A percentile compares a stretch with the other conserved stretches of the same genome.
Conservation (phyloP, 2,797 vertebrate species). For the Syngnathus rostellatus region DNA sequence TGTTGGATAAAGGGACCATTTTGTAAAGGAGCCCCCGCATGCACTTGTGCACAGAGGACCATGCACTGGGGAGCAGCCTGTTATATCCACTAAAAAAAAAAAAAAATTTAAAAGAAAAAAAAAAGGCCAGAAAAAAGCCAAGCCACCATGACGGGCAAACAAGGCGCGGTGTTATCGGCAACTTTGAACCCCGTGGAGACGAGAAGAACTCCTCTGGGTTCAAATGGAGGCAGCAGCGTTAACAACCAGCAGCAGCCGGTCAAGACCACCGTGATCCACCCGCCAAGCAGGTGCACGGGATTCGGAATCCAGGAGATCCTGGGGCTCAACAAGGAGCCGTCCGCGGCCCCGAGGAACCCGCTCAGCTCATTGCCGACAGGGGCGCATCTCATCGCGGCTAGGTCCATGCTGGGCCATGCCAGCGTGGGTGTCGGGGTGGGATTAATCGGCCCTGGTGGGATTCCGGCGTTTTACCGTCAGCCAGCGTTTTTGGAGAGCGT, state of each 20-base stretch:
- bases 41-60: constrained; percentile 63
- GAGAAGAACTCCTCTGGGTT: constrained; percentile 62
- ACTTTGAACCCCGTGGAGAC: constrained; percentile 75
- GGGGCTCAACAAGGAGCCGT: constrained; percentile 92
- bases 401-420: constrained; percentile 82
- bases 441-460: constrained; percentile 81
- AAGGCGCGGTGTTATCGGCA: constrained; percentile 77
- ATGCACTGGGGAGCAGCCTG: constrained; percentile 80
- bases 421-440: constrained; percentile 84
- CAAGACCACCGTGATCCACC: constrained; percentile 62
- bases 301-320: constrained; percentile 98
- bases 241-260: constrained; percentile 48
- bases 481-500: constrained; percentile 88
- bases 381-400: constrained; percentile 83
- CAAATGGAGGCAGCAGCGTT: constrained; percentile 44
- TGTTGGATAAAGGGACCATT: constrained; percentile 95
- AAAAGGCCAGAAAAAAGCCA: background rate
- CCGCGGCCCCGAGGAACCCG: constrained; percentile 71
- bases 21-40: constrained; percentile 74
- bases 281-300: constrained; percentile 85
- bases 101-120: background rate
- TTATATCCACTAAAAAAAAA: constrained; percentile 14
- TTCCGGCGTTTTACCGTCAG: constrained; percentile 90
- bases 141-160: constrained; percentile 83
- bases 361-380: constrained; percentile 79